These are phyloP conservation scores for Synanthedon formicaeformis DNA, from an alignment of 2,888 invertebrate species.

Conservation along the genomic window DNA sequence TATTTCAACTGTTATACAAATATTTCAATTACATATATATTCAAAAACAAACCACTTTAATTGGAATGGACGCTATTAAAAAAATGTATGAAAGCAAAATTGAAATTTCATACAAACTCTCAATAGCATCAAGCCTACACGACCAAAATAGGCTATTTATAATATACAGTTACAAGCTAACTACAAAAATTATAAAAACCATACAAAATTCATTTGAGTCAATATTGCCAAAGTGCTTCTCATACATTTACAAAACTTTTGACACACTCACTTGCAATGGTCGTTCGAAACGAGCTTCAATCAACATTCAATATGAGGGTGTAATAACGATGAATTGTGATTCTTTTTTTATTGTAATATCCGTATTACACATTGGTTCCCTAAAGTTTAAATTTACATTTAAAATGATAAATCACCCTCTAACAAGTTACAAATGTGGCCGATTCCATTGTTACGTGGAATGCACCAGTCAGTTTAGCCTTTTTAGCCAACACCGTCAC, in stretches of 20 bases:
- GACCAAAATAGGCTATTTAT: not conserved
- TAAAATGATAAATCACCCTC: too few species aligned
- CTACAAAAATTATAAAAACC: conserved; percentile 8
- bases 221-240: conserved; percentile 2
- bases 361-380: conserved; percentile 5
- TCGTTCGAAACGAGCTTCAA: too few species aligned
- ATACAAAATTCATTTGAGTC: conserved; percentile 9
- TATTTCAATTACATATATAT: too few species aligned
- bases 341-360: not conserved
- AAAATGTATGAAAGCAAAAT: not conserved
- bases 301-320: too few species aligned
- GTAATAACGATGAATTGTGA: too few species aligned
- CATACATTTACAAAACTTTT: conserved; percentile 1
- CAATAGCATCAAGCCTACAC: not conserved
- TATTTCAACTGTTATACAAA: too few species aligned
- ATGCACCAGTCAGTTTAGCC: too few species aligned
- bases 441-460: too few species aligned
- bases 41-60: not conserved
- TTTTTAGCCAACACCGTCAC: too few species aligned
- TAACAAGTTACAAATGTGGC: too few species aligned
- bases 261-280: too few species aligned
- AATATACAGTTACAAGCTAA: conserved; percentile 1
- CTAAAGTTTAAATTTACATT: not conserved
- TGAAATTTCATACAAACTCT: not conserved
- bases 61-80: not conserved